Base-by-base conservation (phyloP, 2,113 vertebrate genomes). In the Cyanistes caeruleus region DNA sequence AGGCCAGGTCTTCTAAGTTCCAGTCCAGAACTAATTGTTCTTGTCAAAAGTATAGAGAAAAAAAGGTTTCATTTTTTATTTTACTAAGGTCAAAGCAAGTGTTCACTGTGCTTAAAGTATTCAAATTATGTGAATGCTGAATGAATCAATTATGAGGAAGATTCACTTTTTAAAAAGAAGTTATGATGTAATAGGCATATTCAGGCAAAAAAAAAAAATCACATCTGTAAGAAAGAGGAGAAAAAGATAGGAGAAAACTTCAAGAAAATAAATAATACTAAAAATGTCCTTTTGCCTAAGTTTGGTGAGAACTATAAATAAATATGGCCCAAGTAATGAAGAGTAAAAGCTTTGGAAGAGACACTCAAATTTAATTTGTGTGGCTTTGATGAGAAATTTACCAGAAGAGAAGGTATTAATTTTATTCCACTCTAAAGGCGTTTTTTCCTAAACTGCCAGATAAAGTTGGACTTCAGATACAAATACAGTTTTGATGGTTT, bases 361-460 rank as follows among this genome's bases (percentile, higher is more conserved):
- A 69, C 13, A 83, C 46, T 48, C 31, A 44, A 52, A 93, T 91
- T 95, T 84, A 67, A 90, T 97, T 91, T 84, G 51, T 58, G 82
- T 22, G 44, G 43, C 59, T 93, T 91, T 78, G 82, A 76, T 93
- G 48, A 81, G 70, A 87, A 93, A 90, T 83, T 87, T 75, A 77
- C 56, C 81, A 94, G 75, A 44, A 81, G 68, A 87, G 59, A 60
- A 91, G 48, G 51, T 55, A 94, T 80, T 76, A 60, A 92, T 78
- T 52, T 59, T 28, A 53, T 83, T 68, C 43, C 70, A 55, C 78
- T 82, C 33, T 33, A 86, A 78, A 92, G 27, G 22, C 37, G 74
- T 82, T 91, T 84, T 63, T 84, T 93, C 87, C 53, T 46, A 88
- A 81, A 46, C 60, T 82, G 56, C 31, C 84, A 77, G 46, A 93